Conservation (phyloP, 2,797 vertebrate species). For the Bothrops alternatus region DNA sequence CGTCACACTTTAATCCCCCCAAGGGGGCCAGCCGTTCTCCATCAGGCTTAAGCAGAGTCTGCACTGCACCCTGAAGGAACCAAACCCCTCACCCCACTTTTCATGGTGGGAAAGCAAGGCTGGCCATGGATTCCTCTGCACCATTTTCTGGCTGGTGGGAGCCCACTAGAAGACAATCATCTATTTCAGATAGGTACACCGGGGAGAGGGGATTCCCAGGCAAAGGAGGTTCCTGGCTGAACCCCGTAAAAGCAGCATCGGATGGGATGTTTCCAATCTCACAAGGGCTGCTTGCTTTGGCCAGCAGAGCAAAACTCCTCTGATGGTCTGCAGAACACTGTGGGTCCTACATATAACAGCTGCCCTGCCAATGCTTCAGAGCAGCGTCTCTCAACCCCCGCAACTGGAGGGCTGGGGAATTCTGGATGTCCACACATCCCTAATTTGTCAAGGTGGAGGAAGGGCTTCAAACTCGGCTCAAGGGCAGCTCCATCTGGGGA, state of each 20-base stretch:
- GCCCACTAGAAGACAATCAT: neutral
- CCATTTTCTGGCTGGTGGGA: neutral
- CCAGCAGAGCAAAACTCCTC: neutral
- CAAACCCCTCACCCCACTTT: neutral
- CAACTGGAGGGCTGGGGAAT: neutral
- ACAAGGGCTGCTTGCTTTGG: neutral
- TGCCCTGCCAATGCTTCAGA: no score
- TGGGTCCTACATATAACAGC: neutral
- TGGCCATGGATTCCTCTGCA: neutral
- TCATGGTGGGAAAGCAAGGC: neutral
- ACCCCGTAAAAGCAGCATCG: neutral
- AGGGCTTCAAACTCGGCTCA: neutral
- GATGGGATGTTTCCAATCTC: neutral
- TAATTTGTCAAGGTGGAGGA: neutral
- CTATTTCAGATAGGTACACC: neutral
- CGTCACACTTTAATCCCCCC: neutral
- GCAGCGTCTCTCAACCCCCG: neutral
- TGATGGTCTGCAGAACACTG: no score
- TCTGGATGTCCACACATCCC: neutral
- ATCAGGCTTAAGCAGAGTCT: neutral
- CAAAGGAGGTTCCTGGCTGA: neutral
- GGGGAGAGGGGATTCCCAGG: neutral
- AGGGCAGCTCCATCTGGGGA: neutral
- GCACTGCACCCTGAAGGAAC: neutral
- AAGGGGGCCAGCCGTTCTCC: neutral